These are phyloP conservation scores for Muscidifurax raptorellus DNA, from an alignment of 1,140 invertebrate genomes.

Conservation along the genomic window DNA sequence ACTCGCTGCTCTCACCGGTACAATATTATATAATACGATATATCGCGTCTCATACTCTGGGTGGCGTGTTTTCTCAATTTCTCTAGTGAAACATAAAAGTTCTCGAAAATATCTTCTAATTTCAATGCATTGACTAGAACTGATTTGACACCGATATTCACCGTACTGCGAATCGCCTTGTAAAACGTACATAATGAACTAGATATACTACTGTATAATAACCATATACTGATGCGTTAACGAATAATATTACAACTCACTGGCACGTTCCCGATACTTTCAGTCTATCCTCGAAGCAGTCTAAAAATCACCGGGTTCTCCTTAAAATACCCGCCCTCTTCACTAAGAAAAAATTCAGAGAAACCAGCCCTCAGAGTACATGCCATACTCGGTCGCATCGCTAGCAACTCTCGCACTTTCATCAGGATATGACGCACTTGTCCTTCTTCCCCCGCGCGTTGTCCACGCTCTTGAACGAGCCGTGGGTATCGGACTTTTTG, in stretches of 20 bases:
- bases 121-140: not conserved
- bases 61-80: conserved; percentile 20
- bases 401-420: not conserved
- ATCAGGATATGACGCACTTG: conserved; percentile 70
- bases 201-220: too few species aligned
- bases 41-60: not conserved
- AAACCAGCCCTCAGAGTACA: not conserved
- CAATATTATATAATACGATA: conserved; percentile 25
- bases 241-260: too few species aligned
- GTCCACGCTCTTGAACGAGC: conserved; percentile 58
- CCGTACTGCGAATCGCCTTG: too few species aligned
- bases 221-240: too few species aligned
- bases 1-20: conserved; percentile 21
- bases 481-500: conserved; percentile 45
- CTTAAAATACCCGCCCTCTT: not conserved
- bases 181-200: too few species aligned
- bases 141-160: not conserved
- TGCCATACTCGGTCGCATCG: not conserved
- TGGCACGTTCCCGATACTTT: not conserved
- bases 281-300: not conserved
- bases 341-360: conserved; percentile 34
- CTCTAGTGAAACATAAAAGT: not conserved
- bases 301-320: too few species aligned
- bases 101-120: not conserved
- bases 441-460: conserved; percentile 63